phyloP scores from a whole-genome alignment of 2,113 vertebrate species.

The Pan troglodytes region NHGRI_mPanTro3-v2.1_pri NC_072402.2:95545001-95545500 shows the following conservation, averaged over 20 bases:
- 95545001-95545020: background rate
- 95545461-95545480: background rate
- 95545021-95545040: background rate
- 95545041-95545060: background rate
- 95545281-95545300: background rate
- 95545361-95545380: background rate
- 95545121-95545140: background rate
- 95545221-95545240: background rate
- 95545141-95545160: background rate
- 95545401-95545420: background rate
- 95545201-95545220: background rate
- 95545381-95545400: background rate
- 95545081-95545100: background rate
- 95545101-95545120: background rate
- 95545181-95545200: background rate
- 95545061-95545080: slow-evolving; percentile 5
- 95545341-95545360: background rate
- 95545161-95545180: background rate
- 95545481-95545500: background rate
- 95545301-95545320: slow-evolving; percentile 5
- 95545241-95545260: background rate
- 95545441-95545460: background rate
- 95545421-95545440: background rate
- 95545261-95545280: slow-evolving; percentile 9
- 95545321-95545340: background rate